Percentiles rank a stretch among this genome's conserved stretches.
Conservation (phyloP, 2,113 vertebrate species). For the Mus musculus region GRCm39 chr11:31660001-31660500, state of each 20-base stretch:
- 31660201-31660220: too few relatives aligned
- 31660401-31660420: background rate
- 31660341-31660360: background rate
- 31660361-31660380: background rate
- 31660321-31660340: background rate
- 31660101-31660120: background rate
- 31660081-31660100: background rate
- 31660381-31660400: background rate
- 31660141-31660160: background rate
- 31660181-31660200: background rate
- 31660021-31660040: background rate
- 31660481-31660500: too few relatives aligned
- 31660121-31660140: background rate
- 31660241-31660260: background rate
- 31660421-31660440: rapidly evolving
- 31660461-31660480: too few relatives aligned
- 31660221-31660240: background rate
- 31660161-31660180: too few relatives aligned
- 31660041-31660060: background rate
- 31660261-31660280: background rate
- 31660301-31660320: background rate
- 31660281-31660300: background rate
- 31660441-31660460: background rate
- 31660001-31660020: too few relatives aligned
- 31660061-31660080: background rate